phyloP scores from a whole-genome alignment of 2,113 vertebrate species.

The Psittacus erithacus region DNA sequence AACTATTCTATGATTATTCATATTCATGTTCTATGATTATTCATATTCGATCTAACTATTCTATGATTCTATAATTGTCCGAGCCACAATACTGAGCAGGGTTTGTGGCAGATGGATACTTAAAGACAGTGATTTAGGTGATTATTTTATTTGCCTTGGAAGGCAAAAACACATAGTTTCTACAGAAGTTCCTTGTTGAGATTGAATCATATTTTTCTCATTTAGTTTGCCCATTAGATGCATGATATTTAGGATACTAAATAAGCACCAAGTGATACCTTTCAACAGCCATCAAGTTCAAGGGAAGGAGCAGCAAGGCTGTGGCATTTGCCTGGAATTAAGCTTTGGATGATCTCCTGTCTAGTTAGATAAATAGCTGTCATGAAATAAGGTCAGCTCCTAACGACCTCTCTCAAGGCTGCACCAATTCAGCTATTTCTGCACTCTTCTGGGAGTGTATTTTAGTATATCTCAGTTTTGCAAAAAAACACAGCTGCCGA shows the following conservation, averaged over 20 bases:
- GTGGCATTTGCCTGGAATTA: neutral
- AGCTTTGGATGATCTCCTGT: neutral
- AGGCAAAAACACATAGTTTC: neutral
- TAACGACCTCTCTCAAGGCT: neutral
- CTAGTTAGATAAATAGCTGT: neutral
- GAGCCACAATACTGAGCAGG: neutral
- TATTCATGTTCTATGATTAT: too few species aligned
- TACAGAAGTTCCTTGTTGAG: neutral
- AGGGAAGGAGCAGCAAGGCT: neutral
- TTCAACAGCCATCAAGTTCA: neutral
- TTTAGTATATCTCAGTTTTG: neutral
- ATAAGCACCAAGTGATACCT: fast-evolving
- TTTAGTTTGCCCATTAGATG: neutral
- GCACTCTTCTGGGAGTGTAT: neutral
- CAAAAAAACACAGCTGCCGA: fast-evolving
- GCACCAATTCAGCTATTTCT: neutral
- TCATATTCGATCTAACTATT: too few species aligned
- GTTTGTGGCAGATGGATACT: neutral
- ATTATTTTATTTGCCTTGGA: neutral
- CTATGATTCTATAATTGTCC: neutral
- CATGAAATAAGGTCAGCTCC: neutral
- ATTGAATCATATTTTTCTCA: neutral
- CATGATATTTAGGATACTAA: neutral
- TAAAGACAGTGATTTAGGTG: neutral
- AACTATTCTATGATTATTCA: too few species aligned